Base-by-base conservation (phyloP, 2,888 invertebrate genomes). In the Tineola bisselliella region DNA sequence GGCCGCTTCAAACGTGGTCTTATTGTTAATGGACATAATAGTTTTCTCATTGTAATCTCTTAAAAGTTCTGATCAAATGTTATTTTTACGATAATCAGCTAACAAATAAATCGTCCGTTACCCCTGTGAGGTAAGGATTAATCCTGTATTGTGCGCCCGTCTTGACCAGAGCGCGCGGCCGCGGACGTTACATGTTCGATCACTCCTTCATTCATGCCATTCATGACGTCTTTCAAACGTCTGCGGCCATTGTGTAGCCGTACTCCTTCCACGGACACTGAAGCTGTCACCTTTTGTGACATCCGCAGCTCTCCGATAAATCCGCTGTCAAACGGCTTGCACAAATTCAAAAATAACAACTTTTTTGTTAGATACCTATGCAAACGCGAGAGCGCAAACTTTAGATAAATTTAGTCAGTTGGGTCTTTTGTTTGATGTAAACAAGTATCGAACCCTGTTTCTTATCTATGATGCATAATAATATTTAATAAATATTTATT, bases 261-360 rank as follows among this genome's bases (percentile, higher is more conserved):
- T 70, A 77, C 78, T 80, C 80, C 78, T 80, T 77, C 77, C 73
- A 69, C 70, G 70, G 72, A 69, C 72, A 71, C 70, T 70, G 68
- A 1, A 58, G 70, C 79, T 81, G 84, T 84, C 84, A 82, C 77
- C 84, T 78, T 74, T 84, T 60, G 17, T 60, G 70, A 69, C 70
- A 68, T 66, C 68, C 73, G 72, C 74, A 70, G 68, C 73, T 74
- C 73, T 74, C 71, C 25, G 48, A 48, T 43, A 31, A 44, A 76
- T 78, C 84, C 79, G 78, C 79, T 82, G 86, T 86, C 86, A 84
- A 79, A 82, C 76, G 79, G 76, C 82, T 87, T 87, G 87, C 87
- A 87, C 87, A 87, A 87, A 86, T 82, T 84, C 80, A 79, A 86
- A 84, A 86, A 86, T 80, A 86, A 86, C 83, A 84, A 10, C 80